A percentile compares a stretch with the other conserved stretches of the same genome.
phyloP scores from a whole-genome alignment of 2,797 vertebrate species.

The Microctenopoma lineatum region DNA sequence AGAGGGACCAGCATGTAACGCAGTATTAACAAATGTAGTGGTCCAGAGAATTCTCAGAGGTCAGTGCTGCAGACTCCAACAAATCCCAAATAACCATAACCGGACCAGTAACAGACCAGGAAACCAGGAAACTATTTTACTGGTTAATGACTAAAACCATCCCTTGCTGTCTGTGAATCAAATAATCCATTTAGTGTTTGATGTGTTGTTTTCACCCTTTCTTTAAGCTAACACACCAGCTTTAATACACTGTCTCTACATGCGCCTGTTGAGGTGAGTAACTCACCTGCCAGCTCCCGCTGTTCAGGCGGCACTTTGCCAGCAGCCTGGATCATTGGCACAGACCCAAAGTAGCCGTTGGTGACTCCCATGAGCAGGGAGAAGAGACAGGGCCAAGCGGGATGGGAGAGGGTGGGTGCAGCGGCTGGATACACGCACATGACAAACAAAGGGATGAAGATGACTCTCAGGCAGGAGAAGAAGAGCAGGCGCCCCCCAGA shows the following conservation, averaged over 20 bases:
- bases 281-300: constrained; percentile 93
- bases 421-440: constrained; percentile 93
- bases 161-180: background rate
- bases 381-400: constrained; percentile 97
- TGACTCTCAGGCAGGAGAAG: constrained; percentile 90
- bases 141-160: no score
- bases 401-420: constrained; percentile 90
- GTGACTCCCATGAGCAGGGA: constrained; percentile 97
- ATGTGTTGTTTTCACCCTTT: background rate
- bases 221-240: background rate
- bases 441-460: constrained; percentile 98
- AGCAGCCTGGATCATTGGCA: constrained; percentile 97
- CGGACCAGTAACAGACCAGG: no score
- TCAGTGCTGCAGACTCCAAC: no score
- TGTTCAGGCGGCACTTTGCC: constrained; percentile 93
- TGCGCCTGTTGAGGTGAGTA: background rate
- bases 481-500: constrained; percentile 90
- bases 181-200: background rate
- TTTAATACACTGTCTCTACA: no score
- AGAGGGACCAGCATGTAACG: no score
- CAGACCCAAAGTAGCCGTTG: constrained; percentile 96
- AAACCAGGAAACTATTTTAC: no score
- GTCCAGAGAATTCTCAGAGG: no score
- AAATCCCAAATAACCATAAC: no score
- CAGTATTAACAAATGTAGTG: no score